Evolutionary conservation across 1,140 invertebrate genomes (phyloP).

Genomic region (Drosophila pruinosa): DNA sequence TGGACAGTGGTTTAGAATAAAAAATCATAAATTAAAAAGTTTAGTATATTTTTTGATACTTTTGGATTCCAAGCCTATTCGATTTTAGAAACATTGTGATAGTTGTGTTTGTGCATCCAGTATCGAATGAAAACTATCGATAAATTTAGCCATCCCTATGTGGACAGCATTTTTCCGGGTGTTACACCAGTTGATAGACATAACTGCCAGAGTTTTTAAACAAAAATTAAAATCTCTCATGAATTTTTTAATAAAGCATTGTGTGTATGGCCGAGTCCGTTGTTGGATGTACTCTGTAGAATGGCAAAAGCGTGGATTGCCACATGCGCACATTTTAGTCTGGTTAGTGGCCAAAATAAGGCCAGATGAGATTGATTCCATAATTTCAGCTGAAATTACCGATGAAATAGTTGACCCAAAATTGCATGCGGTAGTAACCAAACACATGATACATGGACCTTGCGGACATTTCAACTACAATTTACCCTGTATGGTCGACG

Average conservation of each 20-base stretch:
- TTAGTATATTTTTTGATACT: background rate
- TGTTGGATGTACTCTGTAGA: background rate
- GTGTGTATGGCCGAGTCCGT: background rate
- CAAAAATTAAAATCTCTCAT: background rate
- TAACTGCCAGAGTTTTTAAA: background rate
- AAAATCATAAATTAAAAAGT: too few relatives aligned
- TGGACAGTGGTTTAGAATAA: too few relatives aligned
- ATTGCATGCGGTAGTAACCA: background rate
- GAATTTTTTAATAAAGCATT: background rate
- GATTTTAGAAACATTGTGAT: background rate
- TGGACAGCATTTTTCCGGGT: conserved; percentile 72
- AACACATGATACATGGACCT: conserved; percentile 56
- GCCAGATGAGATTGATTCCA: background rate
- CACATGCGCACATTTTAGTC: background rate
- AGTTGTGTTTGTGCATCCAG: background rate
- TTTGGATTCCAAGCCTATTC: background rate
- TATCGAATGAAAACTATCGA: conserved; percentile 16
- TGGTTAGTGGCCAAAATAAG: background rate
- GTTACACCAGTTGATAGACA: conserved; percentile 28
- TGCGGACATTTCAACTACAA: conserved; percentile 74
- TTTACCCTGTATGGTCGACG: conserved; percentile 46
- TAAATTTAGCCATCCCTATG: conserved; percentile 37
- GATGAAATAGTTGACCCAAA: background rate
- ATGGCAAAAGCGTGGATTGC: background rate
- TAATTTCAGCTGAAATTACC: background rate